Conservation (phyloP, 2,113 vertebrate genomes). For the Phainopepla nitens region DNA sequence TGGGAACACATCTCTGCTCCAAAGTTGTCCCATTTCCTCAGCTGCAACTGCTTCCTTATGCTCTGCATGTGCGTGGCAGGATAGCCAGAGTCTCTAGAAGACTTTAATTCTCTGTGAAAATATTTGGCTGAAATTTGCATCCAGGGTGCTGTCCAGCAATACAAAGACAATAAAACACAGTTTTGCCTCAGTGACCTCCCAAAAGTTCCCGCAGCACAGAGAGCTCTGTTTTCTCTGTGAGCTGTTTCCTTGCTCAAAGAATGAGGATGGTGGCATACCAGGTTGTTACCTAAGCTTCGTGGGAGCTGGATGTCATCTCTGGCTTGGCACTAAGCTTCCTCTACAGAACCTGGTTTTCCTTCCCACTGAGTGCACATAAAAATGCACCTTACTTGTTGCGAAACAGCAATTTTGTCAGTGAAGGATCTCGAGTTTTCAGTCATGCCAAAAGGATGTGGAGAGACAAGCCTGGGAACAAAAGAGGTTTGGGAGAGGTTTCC, state of each 20-base stretch:
- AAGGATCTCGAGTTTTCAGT: background rate
- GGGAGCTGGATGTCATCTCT: background rate
- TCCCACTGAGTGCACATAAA: background rate
- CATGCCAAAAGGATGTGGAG: accelerated
- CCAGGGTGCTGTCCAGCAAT: background rate
- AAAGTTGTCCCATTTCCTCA: background rate
- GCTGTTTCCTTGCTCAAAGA: background rate
- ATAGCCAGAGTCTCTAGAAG: background rate
- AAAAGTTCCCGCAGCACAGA: background rate
- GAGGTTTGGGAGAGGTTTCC: background rate
- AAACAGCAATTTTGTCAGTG: background rate
- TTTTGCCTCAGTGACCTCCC: background rate
- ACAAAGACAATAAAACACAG: background rate
- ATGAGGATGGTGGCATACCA: background rate
- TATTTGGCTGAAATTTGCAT: background rate
- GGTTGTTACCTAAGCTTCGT: background rate
- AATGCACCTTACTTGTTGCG: background rate
- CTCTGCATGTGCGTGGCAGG: background rate
- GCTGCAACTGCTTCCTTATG: background rate
- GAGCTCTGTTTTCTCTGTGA: background rate
- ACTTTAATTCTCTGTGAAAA: background rate
- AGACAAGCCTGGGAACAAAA: background rate
- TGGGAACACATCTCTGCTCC: background rate
- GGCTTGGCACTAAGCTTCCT: background rate
- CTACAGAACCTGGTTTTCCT: background rate